phyloP scores from a whole-genome alignment of 2,888 invertebrate genomes.

The Ichneumoninae sp. region DNA sequence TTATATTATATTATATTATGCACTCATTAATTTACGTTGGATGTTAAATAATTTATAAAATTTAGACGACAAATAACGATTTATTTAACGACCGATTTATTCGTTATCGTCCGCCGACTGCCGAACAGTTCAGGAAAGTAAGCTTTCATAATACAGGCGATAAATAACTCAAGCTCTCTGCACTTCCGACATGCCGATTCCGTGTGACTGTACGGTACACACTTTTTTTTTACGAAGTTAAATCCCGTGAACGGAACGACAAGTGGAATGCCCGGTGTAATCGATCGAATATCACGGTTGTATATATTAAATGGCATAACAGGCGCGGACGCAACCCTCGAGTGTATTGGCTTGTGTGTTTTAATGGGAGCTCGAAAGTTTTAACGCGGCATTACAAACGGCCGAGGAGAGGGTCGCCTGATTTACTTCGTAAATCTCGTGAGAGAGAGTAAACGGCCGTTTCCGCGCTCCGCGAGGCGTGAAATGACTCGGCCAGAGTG shows the following conservation, averaged over 20 bases:
- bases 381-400: slow-evolving; percentile 37
- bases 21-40: too few relatives aligned
- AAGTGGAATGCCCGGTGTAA: slow-evolving; percentile 41
- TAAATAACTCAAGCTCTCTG: slow-evolving; percentile 15
- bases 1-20: too few relatives aligned
- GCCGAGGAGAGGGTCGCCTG: slow-evolving; percentile 59
- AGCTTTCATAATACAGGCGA: neutral
- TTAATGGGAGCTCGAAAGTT: slow-evolving; percentile 12
- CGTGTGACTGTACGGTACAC: neutral
- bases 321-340: slow-evolving; percentile 18
- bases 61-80: neutral
- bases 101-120: neutral
- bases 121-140: neutral
- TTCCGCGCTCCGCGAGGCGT: slow-evolving; percentile 77
- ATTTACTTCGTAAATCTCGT: slow-evolving; percentile 78
- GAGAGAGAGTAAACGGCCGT: slow-evolving; percentile 65
- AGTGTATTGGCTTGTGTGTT: slow-evolving; percentile 27
- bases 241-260: slow-evolving; percentile 32
- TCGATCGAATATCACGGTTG: slow-evolving; percentile 12
- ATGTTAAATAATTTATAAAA: neutral
- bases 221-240: neutral
- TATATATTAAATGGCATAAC: slow-evolving; percentile 47
- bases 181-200: slow-evolving; percentile 12
- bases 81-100: neutral
- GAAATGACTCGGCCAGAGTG: slow-evolving; percentile 75